These are phyloP conservation scores for Vanessa cardui DNA, from an alignment of 2,888 invertebrate species.

Conservation along the genomic window DNA sequence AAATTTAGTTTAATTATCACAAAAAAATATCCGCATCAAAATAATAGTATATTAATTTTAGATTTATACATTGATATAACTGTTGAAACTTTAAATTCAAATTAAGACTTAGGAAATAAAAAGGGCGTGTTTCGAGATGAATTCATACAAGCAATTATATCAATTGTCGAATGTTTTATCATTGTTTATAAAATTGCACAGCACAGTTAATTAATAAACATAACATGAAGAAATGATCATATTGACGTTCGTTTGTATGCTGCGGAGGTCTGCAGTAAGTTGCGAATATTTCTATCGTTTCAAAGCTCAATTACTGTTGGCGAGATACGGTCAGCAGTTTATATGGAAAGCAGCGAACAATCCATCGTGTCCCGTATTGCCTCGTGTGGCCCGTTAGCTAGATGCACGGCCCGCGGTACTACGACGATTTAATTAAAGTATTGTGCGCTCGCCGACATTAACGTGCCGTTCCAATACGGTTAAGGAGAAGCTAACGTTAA, in stretches of 20 bases:
- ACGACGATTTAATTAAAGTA: constrained; percentile 81
- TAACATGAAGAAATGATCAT: neutral
- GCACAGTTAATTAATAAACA: no score
- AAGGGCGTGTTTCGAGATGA: no score
- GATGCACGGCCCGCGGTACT: constrained; percentile 71
- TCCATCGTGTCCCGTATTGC: constrained; percentile 44
- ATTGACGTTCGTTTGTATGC: constrained; percentile 6
- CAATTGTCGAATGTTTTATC: no score
- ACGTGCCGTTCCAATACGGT: constrained; percentile 50
- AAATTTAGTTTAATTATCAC: no score
- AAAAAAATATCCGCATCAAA: no score
- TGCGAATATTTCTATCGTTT: constrained; percentile 32
- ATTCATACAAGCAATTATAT: no score
- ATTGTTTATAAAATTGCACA: no score
- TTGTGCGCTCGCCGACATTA: constrained; percentile 73
- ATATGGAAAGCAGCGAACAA: constrained; percentile 47
- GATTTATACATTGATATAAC: no score
- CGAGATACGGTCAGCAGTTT: constrained; percentile 44
- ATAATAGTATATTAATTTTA: no score
- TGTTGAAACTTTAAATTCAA: no score
- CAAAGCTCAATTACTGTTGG: constrained; percentile 39
- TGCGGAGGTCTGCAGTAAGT: constrained; percentile 25
- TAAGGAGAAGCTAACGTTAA: constrained; percentile 29
- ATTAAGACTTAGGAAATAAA: no score
- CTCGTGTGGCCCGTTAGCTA: constrained; percentile 62